Conservation (phyloP, 2,797 vertebrate genomes). For the Pristis pectinata region DNA sequence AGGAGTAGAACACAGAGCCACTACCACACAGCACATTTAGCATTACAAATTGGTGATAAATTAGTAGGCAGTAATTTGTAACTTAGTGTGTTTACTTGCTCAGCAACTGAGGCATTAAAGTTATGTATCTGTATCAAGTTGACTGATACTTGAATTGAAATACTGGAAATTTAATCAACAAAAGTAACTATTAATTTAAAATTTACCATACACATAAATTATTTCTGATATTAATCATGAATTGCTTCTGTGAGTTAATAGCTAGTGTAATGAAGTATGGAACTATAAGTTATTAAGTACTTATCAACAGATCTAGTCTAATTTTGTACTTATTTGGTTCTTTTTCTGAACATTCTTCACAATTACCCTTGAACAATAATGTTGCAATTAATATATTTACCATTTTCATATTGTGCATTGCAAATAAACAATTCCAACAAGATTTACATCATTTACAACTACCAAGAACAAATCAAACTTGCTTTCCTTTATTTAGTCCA, state of each 20-base stretch:
- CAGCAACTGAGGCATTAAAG: neutral
- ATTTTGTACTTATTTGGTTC: neutral
- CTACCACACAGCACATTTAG: neutral
- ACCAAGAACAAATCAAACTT: neutral
- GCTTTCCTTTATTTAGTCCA: neutral
- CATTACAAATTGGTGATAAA: too few relatives aligned
- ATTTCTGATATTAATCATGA: neutral
- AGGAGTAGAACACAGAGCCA: neutral
- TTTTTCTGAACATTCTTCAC: neutral
- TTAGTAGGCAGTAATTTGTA: neutral
- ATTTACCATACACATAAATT: neutral
- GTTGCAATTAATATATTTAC: neutral
- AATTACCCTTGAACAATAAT: neutral
- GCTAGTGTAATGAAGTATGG: neutral
- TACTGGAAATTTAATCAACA: neutral
- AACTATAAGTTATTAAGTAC: neutral
- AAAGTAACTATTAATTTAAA: neutral
- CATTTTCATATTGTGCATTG: neutral
- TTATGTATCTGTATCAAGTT: neutral
- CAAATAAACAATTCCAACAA: neutral
- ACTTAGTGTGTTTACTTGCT: neutral
- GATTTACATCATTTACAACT: neutral
- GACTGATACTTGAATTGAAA: neutral
- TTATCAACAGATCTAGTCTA: neutral
- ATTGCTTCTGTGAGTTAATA: neutral